Base-by-base conservation (phyloP, 2,797 vertebrate genomes). In the Oryzias dopingdopingensis region DNA sequence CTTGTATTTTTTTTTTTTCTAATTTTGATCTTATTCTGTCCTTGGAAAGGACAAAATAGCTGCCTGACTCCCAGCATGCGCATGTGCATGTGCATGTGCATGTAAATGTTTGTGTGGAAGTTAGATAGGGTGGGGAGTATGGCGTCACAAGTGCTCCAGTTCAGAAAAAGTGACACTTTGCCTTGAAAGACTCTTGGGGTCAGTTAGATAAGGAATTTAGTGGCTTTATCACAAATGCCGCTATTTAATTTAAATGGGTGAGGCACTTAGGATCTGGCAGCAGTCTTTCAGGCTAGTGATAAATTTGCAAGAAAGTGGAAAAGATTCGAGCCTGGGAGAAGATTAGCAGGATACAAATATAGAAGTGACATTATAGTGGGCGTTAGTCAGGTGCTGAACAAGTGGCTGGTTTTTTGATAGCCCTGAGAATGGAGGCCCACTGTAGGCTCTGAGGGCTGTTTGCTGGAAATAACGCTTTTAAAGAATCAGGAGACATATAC, bases 191-290 rank as follows among this genome's bases (percentile, higher is more conserved):
- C 90, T 93, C 91, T 92, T 91, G 89, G 77, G 92, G 91, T 90
- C 92, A 91, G 90, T 64, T 54, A 90, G 96, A 98, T 97, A 97
- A 98, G 95, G 95, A 97, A 98, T 98, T 96, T 96, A 94, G 95
- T 96, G 94, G 92, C 95, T 98, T 97, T 98, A 98, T 99, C 97
- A 97, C 94, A 96, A 98, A 97, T 96, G 94, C 94, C 95, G 89
- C 88, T 89, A 95, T 96, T 96, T 96, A 95, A 97, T 96, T 96
- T 96, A 96, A 95, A 95, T 92, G 95, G 94, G 94, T 91, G 94
- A 96, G 95, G 94, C 93, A 90, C 92, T 93, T 84, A 88, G 90
- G 91, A 91, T 93, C 93, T 91, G 88, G 93, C 94, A 93, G 88
- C 73, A 77, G 89, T 74, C 88, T 91, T 91, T 91, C 85, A 94